Percentiles rank a stretch among this genome's conserved stretches.
phyloP scores from a whole-genome alignment of 1,140 invertebrate genomes.

The Platorchestia sp. region DNA sequence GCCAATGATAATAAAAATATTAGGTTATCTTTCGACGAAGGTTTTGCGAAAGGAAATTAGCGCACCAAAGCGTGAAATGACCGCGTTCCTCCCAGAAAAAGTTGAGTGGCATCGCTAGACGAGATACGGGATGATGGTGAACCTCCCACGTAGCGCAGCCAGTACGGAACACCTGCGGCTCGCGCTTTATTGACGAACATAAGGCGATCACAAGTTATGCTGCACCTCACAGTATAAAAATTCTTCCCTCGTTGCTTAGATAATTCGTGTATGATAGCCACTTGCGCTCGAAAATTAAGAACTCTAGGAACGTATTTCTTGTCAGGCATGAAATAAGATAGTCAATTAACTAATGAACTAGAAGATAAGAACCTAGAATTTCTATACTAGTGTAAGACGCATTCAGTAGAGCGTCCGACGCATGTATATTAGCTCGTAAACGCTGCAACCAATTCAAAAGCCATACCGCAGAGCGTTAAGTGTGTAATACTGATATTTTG shows the following conservation, averaged over 20 bases:
- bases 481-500: not conserved
- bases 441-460: not conserved
- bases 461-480: not conserved
- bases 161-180: not conserved
- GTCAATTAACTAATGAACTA: not conserved
- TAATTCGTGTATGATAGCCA: not conserved
- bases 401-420: not conserved
- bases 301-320: not conserved
- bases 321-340: not conserved
- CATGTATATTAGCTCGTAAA: not conserved
- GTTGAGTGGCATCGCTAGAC: not conserved
- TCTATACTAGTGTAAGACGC: not conserved
- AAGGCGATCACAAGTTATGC: not conserved
- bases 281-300: not conserved
- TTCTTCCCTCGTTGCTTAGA: not conserved
- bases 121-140: not conserved
- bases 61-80: conserved; percentile 34
- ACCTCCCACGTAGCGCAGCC: not conserved
- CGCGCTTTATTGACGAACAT: not conserved
- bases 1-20: conserved; percentile 21
- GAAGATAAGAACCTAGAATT: not conserved
- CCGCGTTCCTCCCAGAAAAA: not conserved
- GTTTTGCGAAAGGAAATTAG: conserved; percentile 10
- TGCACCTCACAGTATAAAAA: not conserved
- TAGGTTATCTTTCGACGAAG: not conserved